Evolutionary conservation across 2,888 invertebrate species (phyloP), one percentile per base, ranked within the genome.

Genomic region (Caenorhabditis zanzibari): DNA sequence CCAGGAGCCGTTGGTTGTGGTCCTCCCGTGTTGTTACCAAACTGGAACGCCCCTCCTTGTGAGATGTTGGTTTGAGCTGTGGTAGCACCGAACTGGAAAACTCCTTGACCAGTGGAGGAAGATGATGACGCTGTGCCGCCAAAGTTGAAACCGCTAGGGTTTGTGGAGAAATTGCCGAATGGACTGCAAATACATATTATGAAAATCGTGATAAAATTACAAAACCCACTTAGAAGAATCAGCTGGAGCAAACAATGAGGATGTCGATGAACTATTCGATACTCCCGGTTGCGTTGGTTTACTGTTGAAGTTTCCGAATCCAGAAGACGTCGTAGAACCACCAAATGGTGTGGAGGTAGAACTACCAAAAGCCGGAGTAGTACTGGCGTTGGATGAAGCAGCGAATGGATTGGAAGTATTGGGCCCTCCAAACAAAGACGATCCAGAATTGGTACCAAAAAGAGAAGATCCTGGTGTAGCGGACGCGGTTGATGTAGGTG

Each of bases 261-360:
- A 73, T 0, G 84, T 73, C 7, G 84, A 84, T 4, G 81, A 81
- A 44, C 81, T 84, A 9, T 68, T 69, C 3, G 84, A 84, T 52
- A 84, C 26, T 38, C 58, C 74, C 14, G 84, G 81, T n/a, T 66
- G 61, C 12, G 41, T 12, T 19, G 61, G 28, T 14, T 52, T 61
- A 14, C 41, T 56, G 1, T 56, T 64, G 47, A 74, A 74, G 19
- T 26, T 52, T n/a, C 69, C 73, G 52, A 69, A 74, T 24, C 61
- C 73, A 19, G 80, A 32, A 49, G 66, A n/a, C 12, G 74, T 10
- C 38, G 38, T 41, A 6, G 64, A 1, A 14, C 49, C 28, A 41
- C 66, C 74, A 32, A 74, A 81, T 16, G 52, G 32, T 32, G 24
- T 41, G 14, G 71, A 63, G 0, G 49, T 19, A 4, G 19, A 6